phyloP scores from a whole-genome alignment of 2,888 invertebrate genomes.

The Tetragonisca angustula region DNA sequence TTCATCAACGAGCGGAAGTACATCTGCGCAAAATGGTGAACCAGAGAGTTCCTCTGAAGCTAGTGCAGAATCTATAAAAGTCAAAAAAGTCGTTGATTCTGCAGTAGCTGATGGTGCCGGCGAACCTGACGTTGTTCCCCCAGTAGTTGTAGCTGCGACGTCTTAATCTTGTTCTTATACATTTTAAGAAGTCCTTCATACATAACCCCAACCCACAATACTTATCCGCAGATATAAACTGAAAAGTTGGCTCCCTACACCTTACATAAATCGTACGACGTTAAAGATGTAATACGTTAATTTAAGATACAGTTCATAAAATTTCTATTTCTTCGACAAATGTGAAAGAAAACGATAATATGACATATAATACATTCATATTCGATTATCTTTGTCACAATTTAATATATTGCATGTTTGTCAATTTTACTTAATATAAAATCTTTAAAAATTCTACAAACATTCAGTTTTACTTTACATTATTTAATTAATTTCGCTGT shows the following conservation, averaged over 20 bases:
- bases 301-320: slow-evolving; percentile 80
- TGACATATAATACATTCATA: slow-evolving; percentile 72
- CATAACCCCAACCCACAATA: slow-evolving; percentile 80
- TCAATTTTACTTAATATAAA: slow-evolving; percentile 29
- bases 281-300: slow-evolving; percentile 79
- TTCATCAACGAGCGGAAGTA: slow-evolving; percentile 61
- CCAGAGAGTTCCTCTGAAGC: slow-evolving; percentile 74
- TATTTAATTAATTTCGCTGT: slow-evolving; percentile 36
- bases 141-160: slow-evolving; percentile 82
- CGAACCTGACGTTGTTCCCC: slow-evolving; percentile 81
- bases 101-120: slow-evolving; percentile 79
- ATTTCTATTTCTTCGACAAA: slow-evolving; percentile 77
- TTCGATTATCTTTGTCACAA: slow-evolving; percentile 75
- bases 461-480: slow-evolving; percentile 28
- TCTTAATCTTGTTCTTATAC: slow-evolving; percentile 81
- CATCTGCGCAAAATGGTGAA: slow-evolving; percentile 77
- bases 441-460: background rate
- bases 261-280: slow-evolving; percentile 79
- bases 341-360: slow-evolving; percentile 72
- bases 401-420: slow-evolving; percentile 33
- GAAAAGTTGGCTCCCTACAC: slow-evolving; percentile 73
- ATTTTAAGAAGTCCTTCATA: slow-evolving; percentile 77
- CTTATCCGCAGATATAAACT: slow-evolving; percentile 80
- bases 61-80: slow-evolving; percentile 78
- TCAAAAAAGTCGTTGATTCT: slow-evolving; percentile 81